Percentiles rank a stretch among this genome's conserved stretches.
Conservation (phyloP, 2,113 vertebrate genomes). For the Typhlomys cinereus region DNA sequence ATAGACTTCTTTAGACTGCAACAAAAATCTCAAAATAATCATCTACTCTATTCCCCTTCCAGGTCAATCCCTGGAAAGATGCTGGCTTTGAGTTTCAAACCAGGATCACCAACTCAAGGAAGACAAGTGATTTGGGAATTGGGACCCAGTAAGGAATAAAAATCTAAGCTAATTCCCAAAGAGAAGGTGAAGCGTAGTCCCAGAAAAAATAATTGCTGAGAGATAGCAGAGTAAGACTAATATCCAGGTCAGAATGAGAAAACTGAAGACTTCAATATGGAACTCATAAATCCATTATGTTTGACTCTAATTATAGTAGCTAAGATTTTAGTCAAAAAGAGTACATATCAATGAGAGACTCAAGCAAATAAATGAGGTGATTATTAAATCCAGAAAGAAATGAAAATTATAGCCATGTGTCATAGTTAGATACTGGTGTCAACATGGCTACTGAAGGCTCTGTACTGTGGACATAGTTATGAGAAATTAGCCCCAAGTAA, state of each 20-base stretch:
- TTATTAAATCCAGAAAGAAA: constrained; percentile 34
- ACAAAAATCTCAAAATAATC: neutral
- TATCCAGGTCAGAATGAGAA: neutral
- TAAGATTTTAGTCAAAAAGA: neutral
- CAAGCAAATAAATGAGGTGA: neutral
- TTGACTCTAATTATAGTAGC: neutral
- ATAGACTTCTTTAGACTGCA: neutral
- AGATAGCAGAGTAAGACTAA: neutral
- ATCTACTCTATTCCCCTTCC: neutral
- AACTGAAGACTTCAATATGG: neutral
- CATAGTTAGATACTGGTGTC: too few species aligned
- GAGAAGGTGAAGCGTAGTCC: constrained; percentile 29
- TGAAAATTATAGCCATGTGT: too few species aligned
- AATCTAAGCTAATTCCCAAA: constrained; percentile 13
- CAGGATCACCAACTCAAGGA: neutral
- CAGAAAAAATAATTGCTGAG: constrained; percentile 21
- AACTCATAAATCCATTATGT: neutral
- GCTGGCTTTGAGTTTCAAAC: neutral
- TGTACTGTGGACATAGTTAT: too few species aligned
- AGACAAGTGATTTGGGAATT: neutral
- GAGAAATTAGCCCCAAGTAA: too few species aligned
- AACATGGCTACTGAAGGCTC: too few species aligned
- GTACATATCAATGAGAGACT: neutral
- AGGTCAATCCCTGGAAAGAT: neutral
- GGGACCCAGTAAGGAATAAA: neutral